Percentiles rank a stretch among this genome's conserved stretches.
phyloP scores from a whole-genome alignment of 2,797 vertebrate species.

The Perodicticus potto region DNA sequence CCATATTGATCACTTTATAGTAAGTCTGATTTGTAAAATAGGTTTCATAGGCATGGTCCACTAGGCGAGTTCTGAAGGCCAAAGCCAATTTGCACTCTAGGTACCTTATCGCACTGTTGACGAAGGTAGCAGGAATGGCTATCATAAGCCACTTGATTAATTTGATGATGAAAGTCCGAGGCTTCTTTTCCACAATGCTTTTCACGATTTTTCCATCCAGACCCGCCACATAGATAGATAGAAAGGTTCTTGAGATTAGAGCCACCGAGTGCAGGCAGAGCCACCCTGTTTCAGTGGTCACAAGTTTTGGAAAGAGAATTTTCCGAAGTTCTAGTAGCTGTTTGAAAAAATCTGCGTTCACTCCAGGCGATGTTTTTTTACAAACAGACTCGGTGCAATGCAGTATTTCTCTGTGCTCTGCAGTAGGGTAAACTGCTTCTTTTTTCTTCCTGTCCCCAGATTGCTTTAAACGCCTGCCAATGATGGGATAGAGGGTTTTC shows the following conservation, averaged over 20 bases:
- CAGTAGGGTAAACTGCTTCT: slow-evolving; percentile 51
- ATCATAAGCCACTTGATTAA: slow-evolving; percentile 97
- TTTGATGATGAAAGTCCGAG: slow-evolving; percentile 93
- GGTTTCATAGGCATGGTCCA: slow-evolving; percentile 95
- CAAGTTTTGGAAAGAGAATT: slow-evolving; percentile 95
- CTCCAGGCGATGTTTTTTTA: slow-evolving; percentile 89
- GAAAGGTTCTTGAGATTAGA: slow-evolving; percentile 96
- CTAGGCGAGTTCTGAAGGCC: slow-evolving; percentile 96
- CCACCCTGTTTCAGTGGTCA: slow-evolving; percentile 94
- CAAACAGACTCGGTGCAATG: slow-evolving; percentile 70
- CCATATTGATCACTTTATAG: slow-evolving; percentile 98
- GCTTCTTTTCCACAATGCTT: slow-evolving; percentile 97
- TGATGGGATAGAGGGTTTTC: slow-evolving; percentile 92
- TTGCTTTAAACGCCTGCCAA: slow-evolving; percentile 87
- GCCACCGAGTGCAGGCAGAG: slow-evolving; percentile 96
- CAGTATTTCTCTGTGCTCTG: slow-evolving; percentile 82
- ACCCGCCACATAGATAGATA: slow-evolving; percentile 97
- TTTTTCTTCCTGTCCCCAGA: slow-evolving; percentile 62
- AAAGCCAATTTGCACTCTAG: slow-evolving; percentile 97
- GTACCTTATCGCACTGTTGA: slow-evolving; percentile 98
- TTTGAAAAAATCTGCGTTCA: slow-evolving; percentile 93
- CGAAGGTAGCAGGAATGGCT: slow-evolving; percentile 98
- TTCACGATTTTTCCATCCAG: slow-evolving; percentile 98
- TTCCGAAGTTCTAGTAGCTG: slow-evolving; percentile 94
- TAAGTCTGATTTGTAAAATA: slow-evolving; percentile 98